These are phyloP conservation scores for Eudasyphora cyanicolor DNA, from an alignment of 2,888 invertebrate species.

Conservation along the genomic window DNA sequence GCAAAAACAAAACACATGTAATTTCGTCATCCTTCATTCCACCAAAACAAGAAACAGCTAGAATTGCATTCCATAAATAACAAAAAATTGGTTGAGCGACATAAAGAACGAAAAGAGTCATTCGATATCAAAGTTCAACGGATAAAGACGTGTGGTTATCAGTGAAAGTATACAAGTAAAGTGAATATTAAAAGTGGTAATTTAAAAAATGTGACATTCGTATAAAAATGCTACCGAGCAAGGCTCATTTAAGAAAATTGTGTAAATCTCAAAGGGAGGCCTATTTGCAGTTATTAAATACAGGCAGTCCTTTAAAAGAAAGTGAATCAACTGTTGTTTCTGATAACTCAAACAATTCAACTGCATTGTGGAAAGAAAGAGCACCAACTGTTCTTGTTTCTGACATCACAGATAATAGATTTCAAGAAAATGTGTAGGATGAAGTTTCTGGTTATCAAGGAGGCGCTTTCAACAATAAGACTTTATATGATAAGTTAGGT, in stretches of 20 bases:
- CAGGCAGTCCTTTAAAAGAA: not conserved
- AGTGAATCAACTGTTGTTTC: not conserved
- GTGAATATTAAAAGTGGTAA: too few relatives aligned
- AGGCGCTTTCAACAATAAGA: not conserved
- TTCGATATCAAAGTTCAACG: too few relatives aligned
- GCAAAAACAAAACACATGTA: too few relatives aligned
- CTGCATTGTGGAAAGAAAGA: too few relatives aligned
- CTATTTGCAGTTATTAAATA: not conserved
- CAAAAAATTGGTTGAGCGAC: too few relatives aligned
- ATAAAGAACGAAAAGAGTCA: too few relatives aligned
- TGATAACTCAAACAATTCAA: not conserved
- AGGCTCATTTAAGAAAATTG: not conserved
- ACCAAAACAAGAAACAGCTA: too few relatives aligned
- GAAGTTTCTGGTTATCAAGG: not conserved
- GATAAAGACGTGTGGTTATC: too few relatives aligned
- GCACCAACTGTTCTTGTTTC: not conserved
- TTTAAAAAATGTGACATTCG: too few relatives aligned
- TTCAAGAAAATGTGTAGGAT: not conserved
- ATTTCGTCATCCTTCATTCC: too few relatives aligned
- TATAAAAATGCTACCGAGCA: not conserved
- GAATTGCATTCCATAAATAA: too few relatives aligned
- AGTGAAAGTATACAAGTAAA: too few relatives aligned
- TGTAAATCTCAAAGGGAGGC: not conserved
- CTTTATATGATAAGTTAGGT: slow-evolving; percentile 36
- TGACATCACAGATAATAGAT: not conserved